Conservation (phyloP, 2,113 vertebrate species). For the Maylandia zebra region DNA sequence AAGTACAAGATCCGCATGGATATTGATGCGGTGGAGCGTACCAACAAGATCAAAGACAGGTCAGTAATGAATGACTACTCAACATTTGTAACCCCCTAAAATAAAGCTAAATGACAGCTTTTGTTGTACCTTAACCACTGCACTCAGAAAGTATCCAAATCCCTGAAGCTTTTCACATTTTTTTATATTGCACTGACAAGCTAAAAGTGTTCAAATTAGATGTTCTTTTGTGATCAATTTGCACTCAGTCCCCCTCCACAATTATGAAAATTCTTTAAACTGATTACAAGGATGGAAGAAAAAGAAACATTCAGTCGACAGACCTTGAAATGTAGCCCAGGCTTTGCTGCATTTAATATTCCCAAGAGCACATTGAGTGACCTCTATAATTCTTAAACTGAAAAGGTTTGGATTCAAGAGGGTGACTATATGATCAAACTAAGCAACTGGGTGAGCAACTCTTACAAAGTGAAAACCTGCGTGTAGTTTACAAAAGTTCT, state of each 20-base stretch:
- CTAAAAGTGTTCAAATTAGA: not conserved
- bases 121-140: not conserved
- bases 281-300: not conserved
- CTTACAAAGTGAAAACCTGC: not conserved
- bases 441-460: not conserved
- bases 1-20: constrained; percentile 98
- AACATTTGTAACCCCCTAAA: not conserved
- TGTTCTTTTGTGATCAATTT: not conserved
- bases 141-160: not conserved
- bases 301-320: not conserved
- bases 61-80: constrained; percentile 3
- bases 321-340: not conserved
- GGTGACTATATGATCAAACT: not conserved
- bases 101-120: not conserved
- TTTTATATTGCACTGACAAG: not conserved
- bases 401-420: not conserved
- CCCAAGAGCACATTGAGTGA: not conserved
- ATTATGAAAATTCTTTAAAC: not conserved
- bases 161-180: not conserved
- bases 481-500: not conserved
- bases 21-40: constrained; percentile 92
- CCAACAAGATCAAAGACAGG: constrained; percentile 98
- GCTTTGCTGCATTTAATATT: not conserved
- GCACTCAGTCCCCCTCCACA: not conserved
- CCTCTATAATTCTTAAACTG: not conserved